Evolutionary conservation across 1,140 invertebrate species (phyloP), one percentile per base, ranked within the genome.

Genomic region (Drosophila ananassae): DNA sequence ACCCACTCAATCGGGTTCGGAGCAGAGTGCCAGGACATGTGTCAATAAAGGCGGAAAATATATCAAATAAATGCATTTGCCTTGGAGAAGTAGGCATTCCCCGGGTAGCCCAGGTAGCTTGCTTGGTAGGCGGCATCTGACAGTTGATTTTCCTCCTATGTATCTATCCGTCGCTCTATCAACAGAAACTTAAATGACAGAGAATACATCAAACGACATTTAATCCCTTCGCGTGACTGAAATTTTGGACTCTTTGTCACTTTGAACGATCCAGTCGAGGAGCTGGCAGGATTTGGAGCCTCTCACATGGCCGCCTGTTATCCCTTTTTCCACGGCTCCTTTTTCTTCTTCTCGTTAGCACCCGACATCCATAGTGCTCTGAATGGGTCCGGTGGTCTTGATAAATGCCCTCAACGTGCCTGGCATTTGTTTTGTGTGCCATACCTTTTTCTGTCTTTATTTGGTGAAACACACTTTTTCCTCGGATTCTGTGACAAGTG

Each of bases 171-270:
- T 76, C 62, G 61, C 62, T 78, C 71, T 81, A 87, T 85, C 74
- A 72, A 62, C 64, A 67, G 68, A 71, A 85, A 87, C 82, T 87
- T 82, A 85, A 85, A 87, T 87, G 82, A 81, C 82, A 75, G 68
- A 61, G 74, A 87, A 85, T 85, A 87, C 82, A 81, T 85, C 82
- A 85, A 85, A 81, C 79, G 82, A 81, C 78, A 81, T 87, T 82
- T 79, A 85, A 85, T 85, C 82, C 82, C 77, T 87, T 85, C 82
- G 82, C 82, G 82, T 87, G 82, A 85, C 82, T 85, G 48, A 87
- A 85, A 87, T 87, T 87, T 75, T 87, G 74, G 82, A 78, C 82
- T 87, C 82, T 87, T 85, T 85, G 82, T 87, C 82, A 85, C 69
- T 72, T 58, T 50, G 39, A 30, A 28, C 47, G 52, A 51, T 55